These are phyloP conservation scores for Notarius quadriscutis DNA, from an alignment of 2,113 vertebrate genomes.

Conservation along the genomic window DNA sequence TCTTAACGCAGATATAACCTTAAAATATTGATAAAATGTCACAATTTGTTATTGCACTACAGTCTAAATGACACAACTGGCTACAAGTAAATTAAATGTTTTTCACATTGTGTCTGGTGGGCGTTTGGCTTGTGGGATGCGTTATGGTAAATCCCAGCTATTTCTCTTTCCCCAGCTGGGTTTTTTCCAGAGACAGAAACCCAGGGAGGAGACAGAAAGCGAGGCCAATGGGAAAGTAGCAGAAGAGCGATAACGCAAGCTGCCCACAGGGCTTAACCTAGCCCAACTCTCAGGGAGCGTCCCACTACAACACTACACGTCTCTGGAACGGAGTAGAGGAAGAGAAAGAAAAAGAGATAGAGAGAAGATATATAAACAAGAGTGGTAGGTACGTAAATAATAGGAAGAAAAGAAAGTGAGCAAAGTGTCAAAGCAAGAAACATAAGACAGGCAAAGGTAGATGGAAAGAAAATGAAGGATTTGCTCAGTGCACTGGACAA, in stretches of 20 bases:
- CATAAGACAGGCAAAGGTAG: constrained; percentile 40
- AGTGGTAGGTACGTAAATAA: constrained; percentile 29
- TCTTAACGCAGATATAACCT: background rate
- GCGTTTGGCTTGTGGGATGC: background rate
- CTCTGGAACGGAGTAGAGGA: constrained; percentile 17
- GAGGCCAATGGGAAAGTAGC: constrained; percentile 71
- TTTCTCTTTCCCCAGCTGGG: constrained; percentile 49
- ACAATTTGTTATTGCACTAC: background rate
- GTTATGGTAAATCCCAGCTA: background rate
- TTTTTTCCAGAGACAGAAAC: constrained; percentile 61
- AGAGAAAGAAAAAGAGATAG: background rate
- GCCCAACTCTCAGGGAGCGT: constrained; percentile 77
- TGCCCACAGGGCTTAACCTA: constrained; percentile 57
- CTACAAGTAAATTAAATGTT: background rate
- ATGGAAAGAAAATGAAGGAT: constrained; percentile 54
- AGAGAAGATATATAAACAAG: constrained; percentile 36
- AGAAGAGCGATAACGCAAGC: constrained; percentile 74
- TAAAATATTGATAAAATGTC: background rate
- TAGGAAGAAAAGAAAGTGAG: constrained; percentile 43
- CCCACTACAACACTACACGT: constrained; percentile 53
- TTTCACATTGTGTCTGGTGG: background rate
- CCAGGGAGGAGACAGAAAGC: constrained; percentile 63
- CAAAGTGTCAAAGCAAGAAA: background rate
- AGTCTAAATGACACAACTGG: background rate
- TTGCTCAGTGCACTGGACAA: constrained; percentile 69